Evolutionary conservation across 1,140 invertebrate species (phyloP), one percentile per base, ranked within the genome.

Genomic region (Heliconius hermathena): DNA sequence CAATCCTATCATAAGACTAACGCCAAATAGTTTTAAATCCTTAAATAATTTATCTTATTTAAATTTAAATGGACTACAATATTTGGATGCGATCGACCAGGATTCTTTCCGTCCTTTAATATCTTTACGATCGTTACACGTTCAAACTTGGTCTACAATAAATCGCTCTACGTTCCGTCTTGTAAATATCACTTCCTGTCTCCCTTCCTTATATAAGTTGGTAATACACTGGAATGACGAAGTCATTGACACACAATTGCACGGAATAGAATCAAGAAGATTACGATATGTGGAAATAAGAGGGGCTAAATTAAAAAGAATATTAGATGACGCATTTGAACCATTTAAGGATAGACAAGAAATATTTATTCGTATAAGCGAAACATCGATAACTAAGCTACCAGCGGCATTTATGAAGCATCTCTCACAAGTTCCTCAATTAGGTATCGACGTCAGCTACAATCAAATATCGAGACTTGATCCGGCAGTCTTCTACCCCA

Each of bases 401-500:
- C 97, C 98, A 38, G 95, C 97, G 0, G 96, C 97, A 73, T 96
- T 98, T 75, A 97, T 98, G 91, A 95, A 96, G 20, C 96, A 96
- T 71, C 95, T 98, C 81, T 96, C 97, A 16, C 96, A 96, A 89
- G 95, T 98, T 78, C 96, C 97, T 1, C 97, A 98, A 89, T 95
- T 98, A n/a, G 96, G 97, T 4, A 94, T 98, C 70, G 98, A 98
- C 89, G 95, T 98, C 70, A 96, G 97, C 81, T 96, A 97, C 87
- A 98, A 98, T 95, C 96, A 97, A 93, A 96, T 98, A 82, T 96
- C 96, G 74, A 96, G 96, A 73, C 93, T 98, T 41, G 97, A 96
- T 91, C 97, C 97, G 41, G 97, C 97, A 22, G 96, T 97, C 41
- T 97, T 98, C 84, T 98, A 98, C 91, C 97, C 97, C 3, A 98